phyloP scores from a whole-genome alignment of 2,888 invertebrate genomes.

The Disparrhopalites patrizii region DNA sequence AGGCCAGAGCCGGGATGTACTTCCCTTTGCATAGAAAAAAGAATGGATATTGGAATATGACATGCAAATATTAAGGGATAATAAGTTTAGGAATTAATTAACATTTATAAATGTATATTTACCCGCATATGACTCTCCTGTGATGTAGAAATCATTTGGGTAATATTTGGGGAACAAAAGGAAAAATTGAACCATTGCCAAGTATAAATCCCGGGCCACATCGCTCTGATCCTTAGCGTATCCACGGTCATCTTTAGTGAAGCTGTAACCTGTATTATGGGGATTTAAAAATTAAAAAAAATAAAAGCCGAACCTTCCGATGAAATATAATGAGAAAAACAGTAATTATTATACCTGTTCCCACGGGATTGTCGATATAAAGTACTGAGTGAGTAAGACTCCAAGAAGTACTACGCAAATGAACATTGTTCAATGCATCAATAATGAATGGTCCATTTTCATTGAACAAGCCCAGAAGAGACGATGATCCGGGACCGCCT shows the following conservation, averaged over 20 bases:
- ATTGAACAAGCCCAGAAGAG: conserved; percentile 58
- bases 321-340: too few relatives aligned
- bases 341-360: too few relatives aligned
- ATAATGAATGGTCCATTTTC: conserved; percentile 61
- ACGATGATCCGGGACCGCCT: conserved; percentile 60
- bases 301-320: too few relatives aligned
- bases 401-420: conserved; percentile 64
- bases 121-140: conserved; percentile 85
- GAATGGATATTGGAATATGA: too few relatives aligned
- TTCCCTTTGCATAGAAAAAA: too few relatives aligned
- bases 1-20: conserved; percentile 62
- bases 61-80: conserved; percentile 50
- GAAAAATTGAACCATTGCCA: conserved; percentile 75
- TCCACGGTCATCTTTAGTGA: conserved; percentile 70
- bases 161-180: conserved; percentile 72
- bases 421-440: conserved; percentile 57
- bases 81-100: too few relatives aligned
- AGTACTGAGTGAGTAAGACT: conserved; percentile 72
- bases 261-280: conserved; percentile 70
- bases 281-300: background rate
- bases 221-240: conserved; percentile 74
- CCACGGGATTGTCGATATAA: conserved; percentile 90
- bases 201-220: conserved; percentile 74
- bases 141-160: conserved; percentile 73
- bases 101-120: conserved; percentile 51